These are phyloP conservation scores for Latrodectus elegans DNA, from an alignment of 2,888 invertebrate genomes.

Conservation along the genomic window DNA sequence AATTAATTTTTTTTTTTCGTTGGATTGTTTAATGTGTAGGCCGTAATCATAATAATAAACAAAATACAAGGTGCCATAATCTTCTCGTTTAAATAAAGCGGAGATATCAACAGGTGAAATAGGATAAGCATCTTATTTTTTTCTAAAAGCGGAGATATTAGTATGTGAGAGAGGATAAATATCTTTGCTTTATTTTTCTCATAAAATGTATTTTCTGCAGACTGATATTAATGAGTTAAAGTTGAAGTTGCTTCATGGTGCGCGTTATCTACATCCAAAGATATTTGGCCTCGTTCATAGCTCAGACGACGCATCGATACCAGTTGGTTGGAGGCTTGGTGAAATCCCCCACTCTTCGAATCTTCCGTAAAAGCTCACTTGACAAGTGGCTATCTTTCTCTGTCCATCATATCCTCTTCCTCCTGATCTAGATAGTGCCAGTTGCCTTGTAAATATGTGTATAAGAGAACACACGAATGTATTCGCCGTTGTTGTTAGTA, in stretches of 20 bases:
- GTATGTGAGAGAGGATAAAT: no score
- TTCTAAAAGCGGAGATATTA: no score
- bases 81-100: no score
- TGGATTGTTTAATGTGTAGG: background rate
- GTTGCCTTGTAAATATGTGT: slow-evolving; percentile 69
- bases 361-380: slow-evolving; percentile 26
- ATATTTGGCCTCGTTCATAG: slow-evolving; percentile 54
- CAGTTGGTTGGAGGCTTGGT: slow-evolving; percentile 41
- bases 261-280: slow-evolving; percentile 56
- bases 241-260: slow-evolving; percentile 61
- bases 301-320: slow-evolving; percentile 34
- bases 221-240: background rate
- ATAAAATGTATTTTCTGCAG: no score
- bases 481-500: slow-evolving; percentile 67
- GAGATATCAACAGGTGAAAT: no score
- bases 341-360: slow-evolving; percentile 29
- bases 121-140: no score
- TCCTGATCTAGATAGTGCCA: slow-evolving; percentile 60
- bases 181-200: no score
- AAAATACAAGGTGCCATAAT: no score
- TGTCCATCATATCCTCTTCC: slow-evolving; percentile 63
- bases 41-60: background rate
- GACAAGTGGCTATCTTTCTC: slow-evolving; percentile 17
- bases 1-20: no score
- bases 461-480: slow-evolving; percentile 47